Conservation (phyloP, 2,888 invertebrate species). For the Tetragnatha montana region DNA sequence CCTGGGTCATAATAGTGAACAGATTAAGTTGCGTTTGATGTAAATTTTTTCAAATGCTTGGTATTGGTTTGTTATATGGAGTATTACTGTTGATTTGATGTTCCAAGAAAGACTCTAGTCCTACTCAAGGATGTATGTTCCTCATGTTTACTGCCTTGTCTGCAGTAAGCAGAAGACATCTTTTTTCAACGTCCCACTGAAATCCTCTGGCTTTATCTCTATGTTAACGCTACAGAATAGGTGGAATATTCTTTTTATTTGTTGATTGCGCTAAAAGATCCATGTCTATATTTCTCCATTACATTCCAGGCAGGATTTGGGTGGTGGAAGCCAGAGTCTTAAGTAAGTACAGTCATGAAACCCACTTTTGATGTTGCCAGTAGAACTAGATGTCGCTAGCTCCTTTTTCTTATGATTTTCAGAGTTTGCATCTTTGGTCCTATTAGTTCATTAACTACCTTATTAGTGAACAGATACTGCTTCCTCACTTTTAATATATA, state of each 20-base stretch:
- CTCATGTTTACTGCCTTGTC: background rate
- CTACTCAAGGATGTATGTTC: background rate
- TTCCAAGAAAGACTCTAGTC: background rate
- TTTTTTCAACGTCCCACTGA: background rate
- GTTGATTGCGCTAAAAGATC: constrained; percentile 23
- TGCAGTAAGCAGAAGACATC: background rate
- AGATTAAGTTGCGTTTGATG: too few relatives aligned
- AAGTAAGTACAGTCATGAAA: constrained; percentile 64
- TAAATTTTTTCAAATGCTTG: too few relatives aligned
- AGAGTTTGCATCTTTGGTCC: constrained; percentile 39
- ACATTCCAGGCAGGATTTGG: constrained; percentile 70
- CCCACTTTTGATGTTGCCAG: constrained; percentile 53
- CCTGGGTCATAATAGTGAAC: too few relatives aligned
- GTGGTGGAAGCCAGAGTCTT: constrained; percentile 70
- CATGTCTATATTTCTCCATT: constrained; percentile 63
- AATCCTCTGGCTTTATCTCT: background rate
- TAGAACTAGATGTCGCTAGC: constrained; percentile 38
- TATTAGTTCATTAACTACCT: constrained; percentile 34
- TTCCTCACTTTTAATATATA: constrained; percentile 10
- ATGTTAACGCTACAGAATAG: background rate
- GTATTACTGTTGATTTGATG: too few relatives aligned
- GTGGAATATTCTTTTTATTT: constrained; percentile 24
- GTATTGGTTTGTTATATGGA: too few relatives aligned
- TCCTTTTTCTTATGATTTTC: constrained; percentile 40
- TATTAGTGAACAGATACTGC: constrained; percentile 16